Conservation (phyloP, 2,113 vertebrate species). For the Cephalopterus ornatus region DNA sequence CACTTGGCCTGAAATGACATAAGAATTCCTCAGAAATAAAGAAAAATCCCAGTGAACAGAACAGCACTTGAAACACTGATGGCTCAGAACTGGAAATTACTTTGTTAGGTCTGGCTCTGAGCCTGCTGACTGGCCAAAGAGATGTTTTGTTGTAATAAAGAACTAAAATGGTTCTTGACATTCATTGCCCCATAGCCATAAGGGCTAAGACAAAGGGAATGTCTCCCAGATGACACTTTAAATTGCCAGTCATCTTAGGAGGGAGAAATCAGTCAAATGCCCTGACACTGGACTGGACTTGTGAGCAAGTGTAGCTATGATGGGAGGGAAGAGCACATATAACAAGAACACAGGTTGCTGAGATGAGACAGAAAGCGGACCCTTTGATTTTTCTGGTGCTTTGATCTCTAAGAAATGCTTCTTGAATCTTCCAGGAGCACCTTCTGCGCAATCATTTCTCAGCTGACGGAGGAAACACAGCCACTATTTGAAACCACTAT, state of each 20-base stretch:
- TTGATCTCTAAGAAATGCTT: constrained; percentile 60
- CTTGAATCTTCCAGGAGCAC: constrained; percentile 88
- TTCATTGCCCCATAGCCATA: background rate
- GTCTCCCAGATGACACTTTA: background rate
- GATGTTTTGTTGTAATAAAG: background rate
- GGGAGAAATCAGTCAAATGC: background rate
- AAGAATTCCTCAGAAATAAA: background rate
- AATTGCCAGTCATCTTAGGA: background rate
- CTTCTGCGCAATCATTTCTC: constrained; percentile 94
- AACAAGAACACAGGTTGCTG: background rate
- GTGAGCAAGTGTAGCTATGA: background rate
- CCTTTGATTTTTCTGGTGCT: background rate
- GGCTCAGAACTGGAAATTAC: background rate
- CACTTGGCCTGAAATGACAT: background rate
- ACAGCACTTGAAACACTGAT: background rate
- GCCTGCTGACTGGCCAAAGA: background rate
- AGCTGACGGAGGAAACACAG: constrained; percentile 95
- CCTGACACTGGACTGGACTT: background rate
- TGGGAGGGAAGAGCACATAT: background rate
- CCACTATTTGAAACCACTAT: constrained; percentile 92
- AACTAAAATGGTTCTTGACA: background rate
- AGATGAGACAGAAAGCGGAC: background rate
- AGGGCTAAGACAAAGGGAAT: background rate
- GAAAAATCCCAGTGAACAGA: background rate
- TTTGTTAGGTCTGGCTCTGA: background rate